Percentiles rank a stretch among this genome's conserved stretches.
These are phyloP conservation scores for Poecilia latipinna DNA, from an alignment of 2,113 vertebrate genomes.

Conservation along the genomic window DNA sequence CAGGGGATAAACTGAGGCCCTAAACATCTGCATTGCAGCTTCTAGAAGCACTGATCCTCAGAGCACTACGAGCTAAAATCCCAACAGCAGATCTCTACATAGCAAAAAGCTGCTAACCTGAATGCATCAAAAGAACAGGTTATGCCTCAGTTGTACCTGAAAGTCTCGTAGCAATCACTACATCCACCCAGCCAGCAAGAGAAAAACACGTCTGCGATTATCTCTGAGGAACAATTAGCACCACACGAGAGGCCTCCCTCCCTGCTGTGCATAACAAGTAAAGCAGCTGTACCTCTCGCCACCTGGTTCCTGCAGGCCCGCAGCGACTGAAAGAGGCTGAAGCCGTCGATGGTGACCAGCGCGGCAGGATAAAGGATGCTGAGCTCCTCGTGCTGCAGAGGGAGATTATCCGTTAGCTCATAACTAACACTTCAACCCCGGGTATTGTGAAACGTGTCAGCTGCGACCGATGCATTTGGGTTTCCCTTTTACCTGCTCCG, in stretches of 20 bases:
- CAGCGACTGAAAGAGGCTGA: conserved; percentile 97
- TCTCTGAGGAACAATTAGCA: conserved; percentile 6
- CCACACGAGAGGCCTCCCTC: not conserved
- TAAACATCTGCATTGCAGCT: not conserved
- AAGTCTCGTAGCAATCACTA: conserved; percentile 40
- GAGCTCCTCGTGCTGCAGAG: conserved; percentile 91
- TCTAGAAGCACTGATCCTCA: not conserved
- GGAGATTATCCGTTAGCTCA: not conserved
- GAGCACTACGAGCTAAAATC: not conserved
- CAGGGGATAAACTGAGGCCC: not conserved
- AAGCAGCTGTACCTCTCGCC: conserved; percentile 86
- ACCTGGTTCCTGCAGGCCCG: conserved; percentile 98
- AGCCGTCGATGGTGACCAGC: conserved; percentile 96
- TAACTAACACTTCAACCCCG: not conserved
- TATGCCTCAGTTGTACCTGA: conserved; percentile 41
- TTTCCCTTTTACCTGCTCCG: conserved; percentile 87
- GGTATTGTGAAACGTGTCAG: not conserved
- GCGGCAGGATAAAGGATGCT: conserved; percentile 95
- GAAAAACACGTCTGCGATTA: conserved; percentile 31
- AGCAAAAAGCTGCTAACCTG: not conserved
- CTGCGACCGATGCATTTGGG: not conserved
- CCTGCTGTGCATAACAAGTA: not conserved
- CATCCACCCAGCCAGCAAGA: conserved; percentile 38
- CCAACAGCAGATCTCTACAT: not conserved
- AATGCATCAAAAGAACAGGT: not conserved